These are phyloP conservation scores for Nebria ingens DNA, from an alignment of 1,140 invertebrate genomes.

Conservation along the genomic window DNA sequence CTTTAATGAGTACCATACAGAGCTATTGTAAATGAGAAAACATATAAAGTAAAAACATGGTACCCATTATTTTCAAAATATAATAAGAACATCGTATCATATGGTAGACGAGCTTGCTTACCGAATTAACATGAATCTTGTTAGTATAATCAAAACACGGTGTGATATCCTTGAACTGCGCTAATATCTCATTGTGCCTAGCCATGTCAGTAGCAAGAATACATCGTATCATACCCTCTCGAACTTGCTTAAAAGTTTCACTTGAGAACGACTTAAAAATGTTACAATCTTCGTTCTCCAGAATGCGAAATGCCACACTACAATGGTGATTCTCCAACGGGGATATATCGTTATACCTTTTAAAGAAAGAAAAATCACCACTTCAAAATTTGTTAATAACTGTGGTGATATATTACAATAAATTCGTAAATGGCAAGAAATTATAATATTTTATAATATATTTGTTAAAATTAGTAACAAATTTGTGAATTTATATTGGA, in stretches of 20 bases:
- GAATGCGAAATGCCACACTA: constrained; percentile 72
- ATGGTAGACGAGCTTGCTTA: constrained; percentile 37
- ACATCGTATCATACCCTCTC: constrained; percentile 76
- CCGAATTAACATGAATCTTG: constrained; percentile 68
- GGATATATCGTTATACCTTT: constrained; percentile 75
- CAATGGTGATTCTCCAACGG: constrained; percentile 85
- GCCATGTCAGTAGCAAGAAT: constrained; percentile 83
- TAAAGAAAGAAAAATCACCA: too few relatives aligned
- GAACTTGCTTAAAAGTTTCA: constrained; percentile 48
- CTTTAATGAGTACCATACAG: constrained; percentile 78
- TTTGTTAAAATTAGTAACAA: too few relatives aligned
- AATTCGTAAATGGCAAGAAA: too few relatives aligned
- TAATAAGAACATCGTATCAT: neutral
- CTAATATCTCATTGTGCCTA: constrained; percentile 75
- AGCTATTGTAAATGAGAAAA: constrained; percentile 49
- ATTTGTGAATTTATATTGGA: too few relatives aligned
- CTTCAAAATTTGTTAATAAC: neutral
- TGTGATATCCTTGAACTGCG: constrained; percentile 58
- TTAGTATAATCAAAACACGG: constrained; percentile 65
- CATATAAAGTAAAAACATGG: too few relatives aligned
- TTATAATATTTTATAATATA: too few relatives aligned
- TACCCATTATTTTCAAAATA: neutral
- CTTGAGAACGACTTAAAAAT: constrained; percentile 59
- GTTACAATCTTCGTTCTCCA: constrained; percentile 66
- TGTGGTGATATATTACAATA: too few relatives aligned